Evolutionary conservation across 2,888 invertebrate species (phyloP), one percentile per base, ranked within the genome.

Genomic region (Apamea sordens): DNA sequence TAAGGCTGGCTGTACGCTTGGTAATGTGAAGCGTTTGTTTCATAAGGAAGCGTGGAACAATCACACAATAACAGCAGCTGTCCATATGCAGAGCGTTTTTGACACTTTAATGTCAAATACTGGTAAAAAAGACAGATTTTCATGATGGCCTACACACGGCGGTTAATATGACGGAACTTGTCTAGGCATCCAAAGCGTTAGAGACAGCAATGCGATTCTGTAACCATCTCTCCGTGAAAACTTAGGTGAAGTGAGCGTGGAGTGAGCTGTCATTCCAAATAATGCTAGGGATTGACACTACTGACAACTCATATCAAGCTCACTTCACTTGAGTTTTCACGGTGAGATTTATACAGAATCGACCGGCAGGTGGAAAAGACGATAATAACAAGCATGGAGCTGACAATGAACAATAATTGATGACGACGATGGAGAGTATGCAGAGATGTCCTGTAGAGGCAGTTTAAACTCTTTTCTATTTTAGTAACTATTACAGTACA

Each of bases 1-100:
- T 85, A 70, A 72, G 7, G 36, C 61, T 28, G 61, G 47, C 21
- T 76, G 2, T 6, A 70, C 7, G 13, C 28, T 32, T 21, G 10
- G 6, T 63, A 8, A 15, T 47, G 28, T 36, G 7, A 61, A 28
- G 28, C n/a, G 24, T 59, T 59, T 11, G 56, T 61, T 32, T 10
- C 32, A 3, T 32, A 63, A 63, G 63, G 21, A 32, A 32, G 8
- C 1, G 32, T 2, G 15, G 28, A 61, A 63, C 4, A 0, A 2
- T 10, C 63, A 18, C 18, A 21, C 8, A 32, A 8, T 32, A 32
- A 63, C 32, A 21, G 63, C 28, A 21, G 63, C 28, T 18, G 63
- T 18, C 18, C 7, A 63, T 32, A 63, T 28, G 50, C 5, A 63
- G 8, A 28, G 18, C 18, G 28, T 21, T 32, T 32, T 21, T 21